Evolutionary conservation across 2,113 vertebrate genomes (phyloP), one percentile per base, ranked within the genome.

Genomic region (Pseudorasbora parva): DNA sequence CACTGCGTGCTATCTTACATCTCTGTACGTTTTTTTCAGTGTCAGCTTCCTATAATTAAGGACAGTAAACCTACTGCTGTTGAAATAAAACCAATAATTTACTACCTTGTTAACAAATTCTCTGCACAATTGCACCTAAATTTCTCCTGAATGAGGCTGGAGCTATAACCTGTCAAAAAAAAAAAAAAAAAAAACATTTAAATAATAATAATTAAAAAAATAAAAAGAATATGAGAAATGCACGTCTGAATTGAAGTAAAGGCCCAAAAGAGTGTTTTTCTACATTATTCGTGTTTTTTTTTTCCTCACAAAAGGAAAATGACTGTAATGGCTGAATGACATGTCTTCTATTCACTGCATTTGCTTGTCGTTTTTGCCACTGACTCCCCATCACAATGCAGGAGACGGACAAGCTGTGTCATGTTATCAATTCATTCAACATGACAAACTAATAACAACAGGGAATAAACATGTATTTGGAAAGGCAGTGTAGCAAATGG

Each of bases 391-490:
- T 93, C 89, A 92, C 89, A 88, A 88, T 86, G 83, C 87, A 83
- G 37, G 79, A 87, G 82, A 87, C 86, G 86, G 91, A 93, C 93
- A 93, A 92, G 91, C 91, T 86, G 74, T 86, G 86, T 93, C 92
- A 92, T 92, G 93, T 94, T 90, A 92, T 93, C 92, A 94, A 92
- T 92, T 91, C 88, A 90, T 90, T 84, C 84, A 25, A 93, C 91
- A 91, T 88, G 93, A 91, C 91, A 92, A 92, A 92, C 91, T 93
- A 91, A 93, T 93, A 93, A 93, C 91, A 82, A 86, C 91, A 89
- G 87, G 89, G 91, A 93, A 93, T 92, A 91, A 93, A 89, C 86
- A 82, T 86, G 90, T 91, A 89, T 84, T 90, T 89, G 85, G 88
- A 81, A 86, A 85, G 88, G 88, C 86, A 60, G 86, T 75, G 76